Conservation (phyloP, 2,888 invertebrate genomes). For the Amorpha juglandis region DNA sequence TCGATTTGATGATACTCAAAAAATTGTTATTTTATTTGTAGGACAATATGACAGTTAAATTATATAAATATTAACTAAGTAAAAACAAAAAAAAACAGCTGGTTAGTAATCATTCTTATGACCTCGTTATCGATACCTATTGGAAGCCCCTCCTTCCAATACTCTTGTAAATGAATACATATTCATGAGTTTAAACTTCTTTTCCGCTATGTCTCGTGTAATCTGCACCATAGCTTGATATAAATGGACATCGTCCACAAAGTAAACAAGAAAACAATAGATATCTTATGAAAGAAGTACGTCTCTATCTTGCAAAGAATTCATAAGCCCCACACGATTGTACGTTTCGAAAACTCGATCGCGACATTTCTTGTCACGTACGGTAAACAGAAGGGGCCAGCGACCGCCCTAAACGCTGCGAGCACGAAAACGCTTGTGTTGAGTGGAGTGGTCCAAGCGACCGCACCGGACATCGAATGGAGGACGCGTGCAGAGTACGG, state of each 20-base stretch:
- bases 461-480: neutral
- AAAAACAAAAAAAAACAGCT: no score
- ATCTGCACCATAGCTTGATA: no score
- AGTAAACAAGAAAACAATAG: constrained; percentile 18
- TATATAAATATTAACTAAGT: no score
- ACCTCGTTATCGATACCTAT: no score
- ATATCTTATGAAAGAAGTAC: neutral
- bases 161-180: no score
- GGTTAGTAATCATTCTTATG: no score
- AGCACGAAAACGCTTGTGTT: constrained; percentile 16
- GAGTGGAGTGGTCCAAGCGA: constrained; percentile 3
- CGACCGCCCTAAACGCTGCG: constrained; percentile 1
- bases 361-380: constrained; percentile 16
- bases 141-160: no score
- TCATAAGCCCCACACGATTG: constrained; percentile 14
- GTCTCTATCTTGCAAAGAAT: neutral
- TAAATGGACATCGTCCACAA: neutral
- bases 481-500: neutral
- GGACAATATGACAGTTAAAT: no score
- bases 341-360: neutral
- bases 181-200: no score
- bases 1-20: no score
- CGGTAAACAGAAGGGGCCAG: constrained; percentile 17
- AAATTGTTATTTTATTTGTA: no score
- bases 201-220: no score